A percentile compares a stretch with the other conserved stretches of the same genome.
These are phyloP conservation scores for Patella pellucida DNA, from an alignment of 2,888 invertebrate species.

Conservation along the genomic window DNA sequence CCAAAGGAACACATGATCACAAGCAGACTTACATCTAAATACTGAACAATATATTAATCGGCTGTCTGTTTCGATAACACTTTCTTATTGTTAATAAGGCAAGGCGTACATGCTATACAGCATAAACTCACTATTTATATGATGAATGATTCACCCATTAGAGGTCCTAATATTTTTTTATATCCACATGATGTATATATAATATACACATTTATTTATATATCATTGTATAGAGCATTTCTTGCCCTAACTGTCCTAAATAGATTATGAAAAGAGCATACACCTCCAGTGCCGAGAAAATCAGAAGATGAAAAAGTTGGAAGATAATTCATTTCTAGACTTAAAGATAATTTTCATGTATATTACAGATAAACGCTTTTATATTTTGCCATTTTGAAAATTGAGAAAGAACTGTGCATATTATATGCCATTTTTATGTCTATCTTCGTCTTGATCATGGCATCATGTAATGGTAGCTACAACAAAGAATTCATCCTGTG, in stretches of 20 bases:
- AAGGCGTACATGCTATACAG: constrained; percentile 2
- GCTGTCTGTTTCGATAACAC: constrained; percentile 9
- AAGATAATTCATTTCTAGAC: constrained; percentile 10
- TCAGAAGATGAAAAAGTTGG: neutral
- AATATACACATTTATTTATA: neutral
- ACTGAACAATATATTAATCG: constrained; percentile 1
- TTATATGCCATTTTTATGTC: constrained; percentile 1
- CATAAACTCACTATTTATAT: neutral
- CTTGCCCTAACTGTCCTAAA: constrained; percentile 3
- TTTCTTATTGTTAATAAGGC: neutral
- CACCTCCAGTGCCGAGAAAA: neutral
- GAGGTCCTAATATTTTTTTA: neutral
- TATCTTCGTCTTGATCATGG: neutral
- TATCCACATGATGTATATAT: neutral
- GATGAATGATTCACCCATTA: neutral
- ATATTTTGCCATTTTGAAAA: constrained; percentile 2
- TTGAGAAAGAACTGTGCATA: neutral
- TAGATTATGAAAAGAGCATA: constrained; percentile 1
- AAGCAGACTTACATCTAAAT: neutral
- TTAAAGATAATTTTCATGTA: neutral
- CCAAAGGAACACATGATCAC: neutral
- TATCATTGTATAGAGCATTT: constrained; percentile 9
- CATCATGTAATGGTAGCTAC: constrained; percentile 4
- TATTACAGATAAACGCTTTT: constrained; percentile 8
- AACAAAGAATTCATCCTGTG: constrained; percentile 5